A percentile compares a stretch with the other conserved stretches of the same genome.
Evolutionary conservation across 2,888 invertebrate genomes (phyloP).

Genomic region (Monopis laevigella): DNA sequence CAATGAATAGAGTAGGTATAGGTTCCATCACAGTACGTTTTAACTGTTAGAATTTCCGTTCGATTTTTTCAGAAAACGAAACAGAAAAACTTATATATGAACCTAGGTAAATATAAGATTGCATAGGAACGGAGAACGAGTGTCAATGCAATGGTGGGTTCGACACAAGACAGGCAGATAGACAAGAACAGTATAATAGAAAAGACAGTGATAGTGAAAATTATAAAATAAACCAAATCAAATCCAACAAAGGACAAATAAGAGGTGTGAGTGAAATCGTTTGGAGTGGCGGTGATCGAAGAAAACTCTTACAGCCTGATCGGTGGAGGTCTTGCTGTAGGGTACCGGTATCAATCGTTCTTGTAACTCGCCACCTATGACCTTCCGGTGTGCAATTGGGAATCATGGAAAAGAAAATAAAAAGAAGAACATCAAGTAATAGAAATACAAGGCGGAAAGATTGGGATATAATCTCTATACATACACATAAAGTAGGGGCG

Average conservation of each 20-base stretch:
- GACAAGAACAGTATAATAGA: not conserved
- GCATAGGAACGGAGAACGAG: not conserved
- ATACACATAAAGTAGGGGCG: constrained; percentile 13
- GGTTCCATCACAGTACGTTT: no score
- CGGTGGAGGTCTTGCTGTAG: constrained; percentile 99
- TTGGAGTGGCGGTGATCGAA: not conserved
- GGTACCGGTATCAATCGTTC: constrained; percentile 99
- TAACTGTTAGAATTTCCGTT: no score
- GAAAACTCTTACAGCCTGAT: constrained; percentile 98
- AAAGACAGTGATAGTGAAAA: not conserved
- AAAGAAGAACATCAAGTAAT: constrained; percentile 64
- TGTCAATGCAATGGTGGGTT: constrained; percentile 2
- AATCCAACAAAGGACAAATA: constrained; percentile 6
- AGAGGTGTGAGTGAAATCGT: constrained; percentile 37
- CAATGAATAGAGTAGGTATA: no score
- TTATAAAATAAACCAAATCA: not conserved
- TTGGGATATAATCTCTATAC: not conserved
- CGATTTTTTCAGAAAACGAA: no score
- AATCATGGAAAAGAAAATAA: constrained; percentile 79
- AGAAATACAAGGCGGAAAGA: constrained; percentile 29
- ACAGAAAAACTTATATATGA: no score
- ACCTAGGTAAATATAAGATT: no score
- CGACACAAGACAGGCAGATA: not conserved
- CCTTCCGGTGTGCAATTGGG: constrained; percentile 93
- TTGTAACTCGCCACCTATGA: constrained; percentile 99